A percentile compares a stretch with the other conserved stretches of the same genome.
phyloP scores from a whole-genome alignment of 2,797 vertebrate genomes.

The Dendrocincla fuliginosa region DNA sequence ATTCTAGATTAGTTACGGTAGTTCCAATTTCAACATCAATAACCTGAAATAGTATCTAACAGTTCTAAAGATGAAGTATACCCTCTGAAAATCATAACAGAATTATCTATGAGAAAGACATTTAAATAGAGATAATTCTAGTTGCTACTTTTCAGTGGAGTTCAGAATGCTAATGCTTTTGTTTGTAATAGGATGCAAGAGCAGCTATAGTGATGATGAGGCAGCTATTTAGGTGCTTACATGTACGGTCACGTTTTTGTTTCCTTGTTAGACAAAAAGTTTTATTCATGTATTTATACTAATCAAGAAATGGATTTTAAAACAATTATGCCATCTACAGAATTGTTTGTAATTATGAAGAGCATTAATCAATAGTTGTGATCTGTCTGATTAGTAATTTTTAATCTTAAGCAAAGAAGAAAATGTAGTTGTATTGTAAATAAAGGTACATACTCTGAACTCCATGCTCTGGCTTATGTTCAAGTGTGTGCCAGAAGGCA shows the following conservation, averaged over 20 bases:
- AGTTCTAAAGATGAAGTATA: slow-evolving; percentile 28
- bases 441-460: neutral
- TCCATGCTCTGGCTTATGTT: neutral
- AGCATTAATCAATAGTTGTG: slow-evolving; percentile 26
- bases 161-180: neutral
- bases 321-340: slow-evolving; percentile 5
- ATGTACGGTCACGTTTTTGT: fast-evolving
- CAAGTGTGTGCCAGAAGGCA: neutral
- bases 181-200: neutral
- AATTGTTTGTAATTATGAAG: slow-evolving; percentile 30
- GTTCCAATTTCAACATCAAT: slow-evolving; percentile 33
- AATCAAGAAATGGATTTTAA: slow-evolving; percentile 24
- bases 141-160: neutral
- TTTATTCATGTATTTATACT: neutral
- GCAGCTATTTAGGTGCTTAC: neutral
- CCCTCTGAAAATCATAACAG: slow-evolving; percentile 17
- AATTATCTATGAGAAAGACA: slow-evolving; percentile 1
- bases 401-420: slow-evolving; percentile 13
- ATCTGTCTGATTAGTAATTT: slow-evolving; percentile 30
- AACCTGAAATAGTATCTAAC: neutral
- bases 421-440: neutral
- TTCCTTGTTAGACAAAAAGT: neutral
- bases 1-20: slow-evolving; percentile 46
- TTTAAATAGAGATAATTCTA: slow-evolving; percentile 13
- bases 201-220: neutral